Conservation (phyloP, 1,140 invertebrate genomes). For the Schmidtea mediterranea region DNA sequence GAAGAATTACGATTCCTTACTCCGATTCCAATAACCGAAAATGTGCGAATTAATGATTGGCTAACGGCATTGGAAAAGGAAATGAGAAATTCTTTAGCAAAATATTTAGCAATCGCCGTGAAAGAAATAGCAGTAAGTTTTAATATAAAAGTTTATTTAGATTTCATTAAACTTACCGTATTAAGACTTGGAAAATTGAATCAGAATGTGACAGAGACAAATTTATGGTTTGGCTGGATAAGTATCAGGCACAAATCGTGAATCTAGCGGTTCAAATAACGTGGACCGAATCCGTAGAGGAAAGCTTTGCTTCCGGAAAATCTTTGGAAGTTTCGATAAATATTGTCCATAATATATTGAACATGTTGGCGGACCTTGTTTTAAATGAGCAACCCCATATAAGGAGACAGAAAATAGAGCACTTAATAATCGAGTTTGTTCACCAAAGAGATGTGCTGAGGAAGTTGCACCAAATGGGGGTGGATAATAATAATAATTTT, state of each 20-base stretch:
- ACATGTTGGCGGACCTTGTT: conserved; percentile 80
- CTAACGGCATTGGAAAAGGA: conserved; percentile 66
- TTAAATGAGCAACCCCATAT: conserved; percentile 82
- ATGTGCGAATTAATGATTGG: conserved; percentile 98
- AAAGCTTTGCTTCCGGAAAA: conserved; percentile 30
- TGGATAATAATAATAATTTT: conserved; percentile 57
- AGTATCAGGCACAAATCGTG: conserved; percentile 81
- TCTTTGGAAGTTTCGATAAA: conserved; percentile 24
- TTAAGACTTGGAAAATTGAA: too few relatives aligned
- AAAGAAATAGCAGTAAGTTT: conserved; percentile 1
- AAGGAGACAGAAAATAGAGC: conserved; percentile 65
- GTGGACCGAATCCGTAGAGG: conserved; percentile 78
- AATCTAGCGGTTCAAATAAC: conserved; percentile 78
- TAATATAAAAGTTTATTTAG: neutral
- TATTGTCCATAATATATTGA: conserved; percentile 66
- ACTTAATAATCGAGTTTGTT: conserved; percentile 78
- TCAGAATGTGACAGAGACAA: neutral
- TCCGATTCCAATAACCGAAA: conserved; percentile 62
- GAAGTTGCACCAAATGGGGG: conserved; percentile 50
- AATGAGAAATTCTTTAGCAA: conserved; percentile 79
- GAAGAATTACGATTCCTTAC: conserved; percentile 71
- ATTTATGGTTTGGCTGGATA: conserved; percentile 61
- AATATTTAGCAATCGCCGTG: conserved; percentile 43
- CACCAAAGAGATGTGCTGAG: conserved; percentile 88
- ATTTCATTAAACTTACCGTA: too few relatives aligned